Percentiles rank a stretch among this genome's conserved stretches.
phyloP scores from a whole-genome alignment of 2,888 invertebrate genomes.

The Drosophila yooni region DNA sequence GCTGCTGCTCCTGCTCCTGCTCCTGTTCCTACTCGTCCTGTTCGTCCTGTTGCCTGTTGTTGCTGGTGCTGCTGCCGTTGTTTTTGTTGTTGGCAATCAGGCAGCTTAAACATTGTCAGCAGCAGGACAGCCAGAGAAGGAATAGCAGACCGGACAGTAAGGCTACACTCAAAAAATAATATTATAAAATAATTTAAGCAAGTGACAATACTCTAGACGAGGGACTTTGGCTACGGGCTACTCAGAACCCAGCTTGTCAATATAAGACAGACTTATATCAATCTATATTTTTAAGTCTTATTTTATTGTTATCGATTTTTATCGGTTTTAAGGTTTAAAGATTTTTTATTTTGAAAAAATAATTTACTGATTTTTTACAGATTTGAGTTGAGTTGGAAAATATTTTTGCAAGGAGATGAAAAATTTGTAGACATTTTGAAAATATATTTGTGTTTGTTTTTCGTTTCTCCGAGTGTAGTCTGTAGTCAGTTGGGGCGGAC shows the following conservation, averaged over 20 bases:
- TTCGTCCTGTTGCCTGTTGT: neutral
- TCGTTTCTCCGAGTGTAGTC: conserved; percentile 11
- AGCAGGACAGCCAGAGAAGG: conserved; percentile 46
- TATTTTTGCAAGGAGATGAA: neutral
- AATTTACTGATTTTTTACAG: too few relatives aligned
- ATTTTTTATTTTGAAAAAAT: too few relatives aligned
- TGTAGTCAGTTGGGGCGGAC: conserved; percentile 31
- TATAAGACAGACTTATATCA: neutral
- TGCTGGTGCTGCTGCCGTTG: conserved; percentile 14
- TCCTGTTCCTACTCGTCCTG: neutral
- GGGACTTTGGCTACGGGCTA: too few relatives aligned
- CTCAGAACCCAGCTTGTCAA: neutral
- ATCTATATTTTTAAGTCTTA: neutral
- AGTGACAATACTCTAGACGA: neutral
- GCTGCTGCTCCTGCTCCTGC: neutral
- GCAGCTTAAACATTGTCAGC: conserved; percentile 71
- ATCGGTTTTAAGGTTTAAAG: neutral
- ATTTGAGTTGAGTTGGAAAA: neutral
- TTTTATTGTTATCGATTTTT: neutral
- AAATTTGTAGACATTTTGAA: neutral
- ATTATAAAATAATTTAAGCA: neutral
- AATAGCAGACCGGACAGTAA: conserved; percentile 14
- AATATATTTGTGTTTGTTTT: neutral
- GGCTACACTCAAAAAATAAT: neutral
- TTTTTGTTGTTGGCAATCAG: conserved; percentile 42